Percentiles rank a stretch among this genome's conserved stretches.
phyloP scores from a whole-genome alignment of 2,797 vertebrate species.

The Tadarida brasiliensis region DNA sequence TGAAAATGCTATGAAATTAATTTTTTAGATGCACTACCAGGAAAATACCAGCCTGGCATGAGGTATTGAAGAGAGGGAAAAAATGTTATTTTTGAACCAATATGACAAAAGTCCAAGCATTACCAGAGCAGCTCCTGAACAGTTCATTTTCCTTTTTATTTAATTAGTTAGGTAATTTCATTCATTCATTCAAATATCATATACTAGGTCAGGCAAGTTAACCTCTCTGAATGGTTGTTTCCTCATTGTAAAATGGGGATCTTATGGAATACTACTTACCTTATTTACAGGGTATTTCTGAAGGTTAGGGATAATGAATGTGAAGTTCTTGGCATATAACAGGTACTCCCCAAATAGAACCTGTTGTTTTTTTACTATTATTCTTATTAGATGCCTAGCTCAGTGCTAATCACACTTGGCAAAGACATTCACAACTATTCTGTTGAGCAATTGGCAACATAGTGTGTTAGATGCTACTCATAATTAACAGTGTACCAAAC shows the following conservation, averaged over 20 bases:
- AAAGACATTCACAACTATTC: background rate
- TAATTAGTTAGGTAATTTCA: constrained; percentile 20
- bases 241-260: background rate
- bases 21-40: constrained; percentile 13
- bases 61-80: background rate
- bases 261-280: background rate
- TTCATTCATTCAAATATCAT: background rate
- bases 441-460: background rate
- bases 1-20: constrained; percentile 18
- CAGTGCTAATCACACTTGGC: background rate
- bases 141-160: background rate
- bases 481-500: background rate
- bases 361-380: background rate
- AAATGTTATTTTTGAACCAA: background rate
- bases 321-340: background rate
- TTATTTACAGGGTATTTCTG: background rate
- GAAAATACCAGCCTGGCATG: background rate
- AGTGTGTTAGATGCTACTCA: background rate
- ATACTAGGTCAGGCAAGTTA: background rate
- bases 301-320: background rate
- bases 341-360: background rate
- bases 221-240: background rate
- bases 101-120: constrained; percentile 16
- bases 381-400: background rate
- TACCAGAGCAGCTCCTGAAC: background rate